Conservation (phyloP, 1,140 invertebrate genomes). For the Nautilus pompilius region DNA sequence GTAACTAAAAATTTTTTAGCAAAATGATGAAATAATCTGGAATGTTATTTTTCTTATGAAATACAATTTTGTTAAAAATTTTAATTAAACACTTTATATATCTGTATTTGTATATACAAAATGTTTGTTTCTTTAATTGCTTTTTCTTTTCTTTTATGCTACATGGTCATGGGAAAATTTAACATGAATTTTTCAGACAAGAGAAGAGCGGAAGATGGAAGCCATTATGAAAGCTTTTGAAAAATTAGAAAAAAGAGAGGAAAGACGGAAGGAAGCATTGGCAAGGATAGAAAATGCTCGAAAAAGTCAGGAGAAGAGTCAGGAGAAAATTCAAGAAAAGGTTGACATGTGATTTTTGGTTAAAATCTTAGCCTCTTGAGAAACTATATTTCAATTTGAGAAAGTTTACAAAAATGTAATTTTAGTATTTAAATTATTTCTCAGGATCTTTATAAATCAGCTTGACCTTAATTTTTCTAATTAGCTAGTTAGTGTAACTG, state of each 20-base stretch:
- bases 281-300: conserved; percentile 34
- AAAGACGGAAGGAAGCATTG: conserved; percentile 56
- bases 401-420: background rate
- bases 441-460: background rate
- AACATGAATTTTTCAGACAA: conserved; percentile 61
- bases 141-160: background rate
- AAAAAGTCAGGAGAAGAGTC: conserved; percentile 4
- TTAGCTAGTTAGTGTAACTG: no score
- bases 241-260: conserved; percentile 61
- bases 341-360: no score
- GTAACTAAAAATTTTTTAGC: no score
- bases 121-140: background rate
- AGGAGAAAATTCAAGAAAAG: no score
- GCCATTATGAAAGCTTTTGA: conserved; percentile 90
- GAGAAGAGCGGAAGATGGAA: conserved; percentile 95
- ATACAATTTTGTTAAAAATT: no score
- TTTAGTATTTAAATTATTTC: background rate
- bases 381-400: no score
- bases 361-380: no score
- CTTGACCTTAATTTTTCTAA: background rate
- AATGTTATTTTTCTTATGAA: no score
- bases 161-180: background rate
- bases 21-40: no score
- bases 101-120: background rate
- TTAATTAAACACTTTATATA: background rate